phyloP scores from a whole-genome alignment of 2,888 invertebrate species.

The Chrysodeixis includens region DNA sequence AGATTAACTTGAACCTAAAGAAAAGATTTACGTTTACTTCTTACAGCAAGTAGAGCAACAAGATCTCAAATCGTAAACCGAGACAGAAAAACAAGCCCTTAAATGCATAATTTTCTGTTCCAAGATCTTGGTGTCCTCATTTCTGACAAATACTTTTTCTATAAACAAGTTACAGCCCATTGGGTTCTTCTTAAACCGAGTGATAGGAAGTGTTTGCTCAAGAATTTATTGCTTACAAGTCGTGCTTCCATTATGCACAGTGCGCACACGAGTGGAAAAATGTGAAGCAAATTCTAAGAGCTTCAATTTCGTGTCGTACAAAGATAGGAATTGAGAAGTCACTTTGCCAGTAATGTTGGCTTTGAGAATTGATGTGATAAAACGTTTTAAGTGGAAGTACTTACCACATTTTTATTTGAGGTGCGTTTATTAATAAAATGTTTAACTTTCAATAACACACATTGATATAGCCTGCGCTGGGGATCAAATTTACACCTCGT shows the following conservation, averaged over 20 bases:
- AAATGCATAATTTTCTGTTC: not conserved
- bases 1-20: too few species aligned
- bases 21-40: too few species aligned
- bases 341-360: not conserved
- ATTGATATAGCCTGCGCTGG: too few species aligned
- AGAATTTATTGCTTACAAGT: slow-evolving; percentile 45
- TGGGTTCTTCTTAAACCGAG: slow-evolving; percentile 23
- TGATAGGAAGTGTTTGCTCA: slow-evolving; percentile 39
- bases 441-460: too few species aligned
- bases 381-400: not conserved
- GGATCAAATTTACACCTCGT: too few species aligned
- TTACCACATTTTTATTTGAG: not conserved
- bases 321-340: slow-evolving; percentile 29
- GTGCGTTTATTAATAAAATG: too few species aligned
- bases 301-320: slow-evolving; percentile 35
- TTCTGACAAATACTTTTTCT: slow-evolving; percentile 12
- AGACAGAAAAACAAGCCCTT: not conserved
- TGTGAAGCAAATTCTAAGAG: slow-evolving; percentile 20
- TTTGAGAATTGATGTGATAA: not conserved
- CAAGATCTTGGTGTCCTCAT: not conserved
- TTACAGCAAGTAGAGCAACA: too few species aligned
- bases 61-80: too few species aligned
- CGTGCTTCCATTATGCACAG: slow-evolving; percentile 44
- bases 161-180: slow-evolving; percentile 31
- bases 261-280: slow-evolving; percentile 40